Percentiles rank a stretch among this genome's conserved stretches.
These are phyloP conservation scores for Ptyas mucosa DNA, from an alignment of 2,113 vertebrate genomes.

Conservation along the genomic window DNA sequence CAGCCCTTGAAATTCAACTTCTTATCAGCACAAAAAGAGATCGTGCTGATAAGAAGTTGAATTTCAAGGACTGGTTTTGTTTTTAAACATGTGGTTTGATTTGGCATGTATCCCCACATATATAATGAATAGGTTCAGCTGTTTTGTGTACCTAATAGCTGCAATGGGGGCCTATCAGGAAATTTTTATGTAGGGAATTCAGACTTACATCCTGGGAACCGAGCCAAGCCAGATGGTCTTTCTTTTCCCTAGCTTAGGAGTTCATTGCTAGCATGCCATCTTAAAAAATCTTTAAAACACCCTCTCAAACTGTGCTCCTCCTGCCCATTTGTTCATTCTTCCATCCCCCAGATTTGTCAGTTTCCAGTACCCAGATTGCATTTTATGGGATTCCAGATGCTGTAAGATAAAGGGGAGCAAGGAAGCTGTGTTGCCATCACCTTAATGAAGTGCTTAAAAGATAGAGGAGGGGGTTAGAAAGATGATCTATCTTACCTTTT, in stretches of 20 bases:
- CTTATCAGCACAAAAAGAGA: background rate
- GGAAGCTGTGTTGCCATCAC: background rate
- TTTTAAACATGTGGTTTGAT: background rate
- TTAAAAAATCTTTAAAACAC: background rate
- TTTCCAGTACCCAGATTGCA: background rate
- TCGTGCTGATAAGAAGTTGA: background rate
- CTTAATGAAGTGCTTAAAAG: background rate
- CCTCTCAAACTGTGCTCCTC: background rate
- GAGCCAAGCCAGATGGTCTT: background rate
- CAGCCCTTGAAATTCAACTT: too few relatives aligned
- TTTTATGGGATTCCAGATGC: background rate
- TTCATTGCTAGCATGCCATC: background rate
- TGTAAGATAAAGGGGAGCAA: background rate
- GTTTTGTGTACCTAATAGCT: background rate
- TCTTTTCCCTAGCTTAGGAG: background rate
- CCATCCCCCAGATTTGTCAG: background rate
- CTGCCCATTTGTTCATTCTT: background rate
- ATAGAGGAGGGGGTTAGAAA: background rate
- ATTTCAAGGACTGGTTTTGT: background rate
- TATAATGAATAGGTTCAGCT: background rate
- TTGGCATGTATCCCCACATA: background rate
- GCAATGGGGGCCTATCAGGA: background rate
- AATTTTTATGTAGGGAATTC: conserved; percentile 4
- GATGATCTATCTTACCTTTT: background rate
- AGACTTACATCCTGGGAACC: background rate